Evolutionary conservation across 2,797 vertebrate species (phyloP), one percentile per base, ranked within the genome.

Genomic region (Mormyrus proboscirostris): DNA sequence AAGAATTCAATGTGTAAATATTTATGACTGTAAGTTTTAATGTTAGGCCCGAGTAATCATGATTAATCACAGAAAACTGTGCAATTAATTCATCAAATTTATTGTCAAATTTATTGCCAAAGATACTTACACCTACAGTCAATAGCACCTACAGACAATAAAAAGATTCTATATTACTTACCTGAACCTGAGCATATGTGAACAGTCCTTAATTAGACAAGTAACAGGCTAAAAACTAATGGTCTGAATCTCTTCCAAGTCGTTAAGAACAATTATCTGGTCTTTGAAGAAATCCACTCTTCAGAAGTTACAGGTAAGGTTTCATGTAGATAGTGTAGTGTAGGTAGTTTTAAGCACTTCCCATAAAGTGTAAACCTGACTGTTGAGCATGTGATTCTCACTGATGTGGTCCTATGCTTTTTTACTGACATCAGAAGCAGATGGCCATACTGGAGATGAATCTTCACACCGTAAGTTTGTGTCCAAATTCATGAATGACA

Each of bases 241-340:
- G 41, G 76, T 82, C 41, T 82, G 41, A 82, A 44, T 44, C 29
- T 50, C 41, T 82, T 41, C 76, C n/a, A 49, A 50, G n/a, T 55
- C 12, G 65, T 25, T 53, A 88, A 16, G 7, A 88, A 79, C 49
- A 62, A 82, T 82, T 82, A 19, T 82, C 76, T 83, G 82, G 88
- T 84, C 9, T 85, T 62, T 84, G 44, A 62, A 10, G 57, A 59
- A 8, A 22, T 22, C 25, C 76, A 84, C 88, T 59, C 88, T 49
- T 16, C 14, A 7, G 76, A 89, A 44, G 41, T 47, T 41, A 85
- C 53, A 89, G 88, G 88, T 89, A 12, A 89, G 88, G 83, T 51
- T 53, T 51, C 49, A 22, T 51, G 47, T 44, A 82, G 41, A n/a
- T 82, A n/a, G 65, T 7, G 29, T 73, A 82, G 76, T 19, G 41